A percentile compares a stretch with the other conserved stretches of the same genome.
These are phyloP conservation scores for Dione juno DNA, from an alignment of 2,888 invertebrate species.

Conservation along the genomic window DNA sequence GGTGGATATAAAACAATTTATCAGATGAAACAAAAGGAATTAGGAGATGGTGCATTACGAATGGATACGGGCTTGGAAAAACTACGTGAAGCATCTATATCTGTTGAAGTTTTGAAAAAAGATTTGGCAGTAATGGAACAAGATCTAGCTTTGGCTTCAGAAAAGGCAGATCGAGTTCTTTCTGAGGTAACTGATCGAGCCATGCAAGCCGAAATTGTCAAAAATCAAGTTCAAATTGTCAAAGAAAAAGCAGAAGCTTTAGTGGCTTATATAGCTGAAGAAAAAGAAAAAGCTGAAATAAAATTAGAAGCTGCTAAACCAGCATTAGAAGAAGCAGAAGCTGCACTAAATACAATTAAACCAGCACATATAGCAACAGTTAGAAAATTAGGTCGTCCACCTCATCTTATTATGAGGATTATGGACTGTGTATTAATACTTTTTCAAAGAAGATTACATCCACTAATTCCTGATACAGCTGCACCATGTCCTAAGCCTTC, in stretches of 20 bases:
- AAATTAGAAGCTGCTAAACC: conserved; percentile 98
- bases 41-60: conserved; percentile 94
- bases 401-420: conserved; percentile 98
- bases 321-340: conserved; percentile 96
- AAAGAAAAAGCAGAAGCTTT: conserved; percentile 97
- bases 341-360: conserved; percentile 97
- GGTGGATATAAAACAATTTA: conserved; percentile 98
- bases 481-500: conserved; percentile 96
- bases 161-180: conserved; percentile 94
- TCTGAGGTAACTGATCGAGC: conserved; percentile 96
- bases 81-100: conserved; percentile 96
- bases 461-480: conserved; percentile 90
- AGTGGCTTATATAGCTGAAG: conserved; percentile 93
- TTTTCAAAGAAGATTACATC: conserved; percentile 94
- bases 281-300: conserved; percentile 95
- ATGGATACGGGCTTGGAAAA: conserved; percentile 98
- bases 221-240: conserved; percentile 97
- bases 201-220: conserved; percentile 97
- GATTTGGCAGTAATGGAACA: conserved; percentile 97
- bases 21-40: conserved; percentile 92
- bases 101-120: conserved; percentile 95
- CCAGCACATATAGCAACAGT: conserved; percentile 98
- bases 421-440: conserved; percentile 98
- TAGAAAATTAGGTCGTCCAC: conserved; percentile 96
- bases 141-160: conserved; percentile 95